These are phyloP conservation scores for Diplolepis rosae DNA, from an alignment of 2,888 invertebrate genomes.

Conservation along the genomic window DNA sequence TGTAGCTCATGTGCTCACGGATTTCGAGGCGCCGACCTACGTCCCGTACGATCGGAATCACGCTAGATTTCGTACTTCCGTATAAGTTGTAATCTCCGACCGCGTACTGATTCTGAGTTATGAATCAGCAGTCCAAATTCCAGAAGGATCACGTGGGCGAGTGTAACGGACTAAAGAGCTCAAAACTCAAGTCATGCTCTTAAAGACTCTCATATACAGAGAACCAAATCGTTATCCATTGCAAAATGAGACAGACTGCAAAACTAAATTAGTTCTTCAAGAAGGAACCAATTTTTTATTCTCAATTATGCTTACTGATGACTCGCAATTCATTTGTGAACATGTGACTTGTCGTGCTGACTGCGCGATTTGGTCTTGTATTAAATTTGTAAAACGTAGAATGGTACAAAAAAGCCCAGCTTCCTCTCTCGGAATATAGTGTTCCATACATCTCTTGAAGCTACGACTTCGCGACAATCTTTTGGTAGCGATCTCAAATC, in stretches of 20 bases:
- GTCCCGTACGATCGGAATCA: conserved; percentile 36
- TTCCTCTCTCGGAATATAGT: background rate
- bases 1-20: conserved; percentile 46
- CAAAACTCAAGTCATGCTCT: background rate
- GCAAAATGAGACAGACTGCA: background rate
- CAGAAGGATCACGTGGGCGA: conserved; percentile 8
- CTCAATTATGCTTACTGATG: too few species aligned
- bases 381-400: too few species aligned
- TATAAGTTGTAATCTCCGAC: conserved; percentile 16
- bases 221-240: background rate
- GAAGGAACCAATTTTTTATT: background rate
- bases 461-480: conserved; percentile 51
- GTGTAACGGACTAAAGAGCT: background rate
- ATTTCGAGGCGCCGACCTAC: conserved; percentile 51
- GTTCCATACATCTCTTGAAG: conserved; percentile 7
- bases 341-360: too few species aligned
- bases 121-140: conserved; percentile 21
- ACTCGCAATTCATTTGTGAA: too few species aligned
- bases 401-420: background rate
- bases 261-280: background rate
- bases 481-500: conserved; percentile 58
- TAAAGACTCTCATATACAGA: background rate
- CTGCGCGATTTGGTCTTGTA: too few species aligned
- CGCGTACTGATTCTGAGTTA: background rate
- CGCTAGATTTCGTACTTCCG: conserved; percentile 12